These are phyloP conservation scores for Thalassaphorura encarpata DNA, from an alignment of 1,140 invertebrate genomes.

Conservation along the genomic window DNA sequence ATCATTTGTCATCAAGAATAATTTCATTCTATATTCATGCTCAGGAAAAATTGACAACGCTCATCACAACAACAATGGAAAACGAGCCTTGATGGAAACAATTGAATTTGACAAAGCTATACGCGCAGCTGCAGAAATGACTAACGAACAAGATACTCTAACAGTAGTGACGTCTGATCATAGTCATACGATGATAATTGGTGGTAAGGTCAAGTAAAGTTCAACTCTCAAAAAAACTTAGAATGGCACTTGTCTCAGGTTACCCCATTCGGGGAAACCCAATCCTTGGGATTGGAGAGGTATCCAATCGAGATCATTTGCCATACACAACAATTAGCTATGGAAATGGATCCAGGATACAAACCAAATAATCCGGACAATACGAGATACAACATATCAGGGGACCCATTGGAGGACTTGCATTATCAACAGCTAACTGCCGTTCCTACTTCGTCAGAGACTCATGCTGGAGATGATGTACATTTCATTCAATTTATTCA, in stretches of 20 bases:
- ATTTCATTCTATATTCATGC: background rate
- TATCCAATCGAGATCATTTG: conserved; percentile 36
- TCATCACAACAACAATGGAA: conserved; percentile 68
- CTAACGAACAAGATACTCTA: conserved; percentile 59
- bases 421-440: conserved; percentile 36
- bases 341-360: conserved; percentile 61
- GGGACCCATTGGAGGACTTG: conserved; percentile 36
- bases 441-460: conserved; percentile 47
- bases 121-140: conserved; percentile 52
- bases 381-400: conserved; percentile 38
- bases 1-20: too few species aligned
- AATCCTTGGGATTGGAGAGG: conserved; percentile 45
- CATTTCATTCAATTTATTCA: too few species aligned
- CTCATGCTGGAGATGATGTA: conserved; percentile 59
- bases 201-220: too few species aligned
- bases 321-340: conserved; percentile 63
- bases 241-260: too few species aligned
- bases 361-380: conserved; percentile 34
- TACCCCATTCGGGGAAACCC: conserved; percentile 58
- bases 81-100: conserved; percentile 66
- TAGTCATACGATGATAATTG: conserved; percentile 67
- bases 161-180: conserved; percentile 72
- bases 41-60: conserved; percentile 58
- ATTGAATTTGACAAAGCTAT: conserved; percentile 63
- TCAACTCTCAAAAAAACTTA: too few species aligned